Base-by-base conservation (phyloP, 2,113 vertebrate genomes). In the Heterotis niloticus region DNA sequence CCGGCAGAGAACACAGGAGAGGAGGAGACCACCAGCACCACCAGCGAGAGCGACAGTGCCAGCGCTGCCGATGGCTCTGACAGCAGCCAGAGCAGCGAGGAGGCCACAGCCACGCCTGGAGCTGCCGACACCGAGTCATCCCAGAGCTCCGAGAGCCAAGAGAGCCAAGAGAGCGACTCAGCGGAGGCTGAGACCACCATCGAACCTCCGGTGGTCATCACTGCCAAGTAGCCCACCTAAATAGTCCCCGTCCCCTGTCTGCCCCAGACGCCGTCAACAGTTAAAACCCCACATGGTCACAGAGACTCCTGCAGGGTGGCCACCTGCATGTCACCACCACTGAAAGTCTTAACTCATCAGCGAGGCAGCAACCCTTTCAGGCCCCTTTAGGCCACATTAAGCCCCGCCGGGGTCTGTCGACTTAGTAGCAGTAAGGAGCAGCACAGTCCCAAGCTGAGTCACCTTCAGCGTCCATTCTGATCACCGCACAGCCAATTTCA, bases 21-120 rank as follows among this genome's bases (percentile, higher is more conserved):
- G 24, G 78, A 73, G 23, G 64, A 79, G 52, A 88, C 87, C 83
- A 75, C 85, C 79, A 88, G 86, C 64, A 68, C 83, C 51, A 57
- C 34, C 52, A 75, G 84, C 20, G 83, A 89, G 52, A 85, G 82
- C 59, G 67, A 81, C 17, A 90, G 85, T 23, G 65, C 76, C 78
- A 89, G 87, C 52, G 13, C 85, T 81, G 91, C 90, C 78, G 70
- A 86, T 54, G 89, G 91, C 82, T 79, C 85, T 0, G 87, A 89
- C 9, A 81, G 82, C 81, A 87, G 87, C 78, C 82, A 88, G 81
- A 92, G 90, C 90, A 92, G 89, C 24, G 90, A 93, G 87, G 92
- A 93, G 84, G 76, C 87, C 60, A 88, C 90, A 0, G 84, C 86
- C 60, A 87, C 87, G 0, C 87, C 90, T 0, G 89, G 87, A 14